phyloP scores from a whole-genome alignment of 2,888 invertebrate genomes.

The Drosophila histrio region DNA sequence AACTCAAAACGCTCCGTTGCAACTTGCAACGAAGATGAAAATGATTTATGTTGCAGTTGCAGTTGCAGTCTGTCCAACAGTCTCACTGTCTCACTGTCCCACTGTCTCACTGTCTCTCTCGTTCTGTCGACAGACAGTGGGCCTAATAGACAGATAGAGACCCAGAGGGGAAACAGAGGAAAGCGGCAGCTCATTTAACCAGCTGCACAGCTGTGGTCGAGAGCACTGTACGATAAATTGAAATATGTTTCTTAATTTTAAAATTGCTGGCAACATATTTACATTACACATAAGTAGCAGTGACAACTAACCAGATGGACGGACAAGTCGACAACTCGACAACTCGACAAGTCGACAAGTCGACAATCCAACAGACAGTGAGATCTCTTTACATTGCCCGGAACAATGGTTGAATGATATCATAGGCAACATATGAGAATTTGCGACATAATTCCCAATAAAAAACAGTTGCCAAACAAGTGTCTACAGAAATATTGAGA shows the following conservation, averaged over 20 bases:
- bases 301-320: constrained; percentile 23
- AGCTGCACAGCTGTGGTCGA: constrained; percentile 37
- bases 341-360: neutral
- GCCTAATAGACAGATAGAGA: neutral
- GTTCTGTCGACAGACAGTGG: constrained; percentile 17
- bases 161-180: neutral
- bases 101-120: constrained; percentile 38
- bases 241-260: constrained; percentile 64
- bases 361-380: neutral
- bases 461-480: neutral
- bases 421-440: neutral
- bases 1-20: constrained; percentile 67
- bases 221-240: constrained; percentile 53
- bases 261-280: constrained; percentile 71
- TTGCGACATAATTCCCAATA: neutral
- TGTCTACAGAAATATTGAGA: too few species aligned
- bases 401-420: neutral
- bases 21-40: constrained; percentile 75
- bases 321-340: neutral
- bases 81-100: constrained; percentile 45
- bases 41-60: constrained; percentile 69
- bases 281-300: constrained; percentile 50
- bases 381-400: neutral
- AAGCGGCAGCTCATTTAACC: constrained; percentile 40
- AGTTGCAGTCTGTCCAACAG: constrained; percentile 42